phyloP scores from a whole-genome alignment of 2,797 vertebrate genomes.

The Muraenolepis orangiensis region DNA sequence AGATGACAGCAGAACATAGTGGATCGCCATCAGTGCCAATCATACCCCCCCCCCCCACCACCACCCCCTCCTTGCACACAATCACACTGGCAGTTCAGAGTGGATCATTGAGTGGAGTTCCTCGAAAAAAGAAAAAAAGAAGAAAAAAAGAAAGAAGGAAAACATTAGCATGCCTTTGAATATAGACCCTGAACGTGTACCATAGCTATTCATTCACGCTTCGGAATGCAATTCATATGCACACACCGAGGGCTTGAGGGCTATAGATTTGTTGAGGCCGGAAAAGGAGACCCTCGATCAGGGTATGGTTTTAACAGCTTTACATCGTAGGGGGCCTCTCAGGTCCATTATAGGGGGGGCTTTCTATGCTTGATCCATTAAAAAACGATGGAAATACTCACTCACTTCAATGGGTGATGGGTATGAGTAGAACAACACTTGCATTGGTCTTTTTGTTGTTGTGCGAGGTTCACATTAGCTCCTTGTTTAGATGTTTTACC shows the following conservation, averaged over 20 bases:
- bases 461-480: neutral
- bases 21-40: constrained; percentile 58
- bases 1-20: neutral
- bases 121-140: constrained; percentile 49
- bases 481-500: neutral
- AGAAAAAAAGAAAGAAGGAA: no score
- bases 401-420: constrained; percentile 10
- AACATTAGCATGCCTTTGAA: constrained; percentile 74
- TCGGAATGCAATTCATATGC: constrained; percentile 73
- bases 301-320: constrained; percentile 59
- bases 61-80: no score
- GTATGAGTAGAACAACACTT: neutral
- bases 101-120: constrained; percentile 56
- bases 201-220: constrained; percentile 65
- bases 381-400: constrained; percentile 11
- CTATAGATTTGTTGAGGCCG: constrained; percentile 56
- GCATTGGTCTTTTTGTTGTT: neutral
- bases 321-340: constrained; percentile 36
- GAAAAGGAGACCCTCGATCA: constrained; percentile 52
- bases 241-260: constrained; percentile 62
- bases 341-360: constrained; percentile 25
- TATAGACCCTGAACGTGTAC: constrained; percentile 69
- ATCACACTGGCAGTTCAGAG: constrained; percentile 51
- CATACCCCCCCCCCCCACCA: no score
- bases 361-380: constrained; percentile 34